Base-by-base conservation (phyloP, 2,113 vertebrate species). In the Lagopus muta region DNA sequence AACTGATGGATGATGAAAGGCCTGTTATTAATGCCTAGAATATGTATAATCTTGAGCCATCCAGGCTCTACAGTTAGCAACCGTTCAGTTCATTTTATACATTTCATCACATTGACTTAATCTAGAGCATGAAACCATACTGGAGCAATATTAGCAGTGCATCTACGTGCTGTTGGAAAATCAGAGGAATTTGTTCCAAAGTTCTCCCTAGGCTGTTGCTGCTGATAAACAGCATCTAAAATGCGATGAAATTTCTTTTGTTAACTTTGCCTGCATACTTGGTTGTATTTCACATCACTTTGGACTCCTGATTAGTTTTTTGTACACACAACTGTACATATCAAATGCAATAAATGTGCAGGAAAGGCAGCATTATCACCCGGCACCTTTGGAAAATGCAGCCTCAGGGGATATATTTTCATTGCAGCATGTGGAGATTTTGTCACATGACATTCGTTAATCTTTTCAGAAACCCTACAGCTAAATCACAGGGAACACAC, bases 391-490 rank as follows among this genome's bases (percentile, higher is more conserved):
- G 81, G 96, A 90, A 94, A 97, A 94, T 14, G 77, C 92, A 88
- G 93, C 94, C 96, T 81, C 94, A 61, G 96, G 95, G 96, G 93
- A 95, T 95, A 21, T 54, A 92, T 95, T 96, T 96, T 94, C 95
- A 93, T 81, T 92, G 94, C 93, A 90, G 92, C 95, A 90, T 95
- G 94, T 92, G 90, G 88, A 97, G 96, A 93, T 96, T 96, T 95
- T 94, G 93, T 96, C 96, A 97, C 92, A 94, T 95, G 95, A 94
- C 94, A 70, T 88, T 86, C 54, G 86, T 95, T 97, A 95, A 96
- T 97, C 96, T 94, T 93, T 92, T 90, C 95, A 90, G 88, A 94
- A 89, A 91, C 86, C 73, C 76, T 81, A 88, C 80, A 94, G 96
- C 93, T 86, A 90, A 91, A 95, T 94, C 3, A 0, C 6, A 1